Base-by-base conservation (phyloP, 2,797 vertebrate species). In the Arnoldichthys spilopterus region DNA sequence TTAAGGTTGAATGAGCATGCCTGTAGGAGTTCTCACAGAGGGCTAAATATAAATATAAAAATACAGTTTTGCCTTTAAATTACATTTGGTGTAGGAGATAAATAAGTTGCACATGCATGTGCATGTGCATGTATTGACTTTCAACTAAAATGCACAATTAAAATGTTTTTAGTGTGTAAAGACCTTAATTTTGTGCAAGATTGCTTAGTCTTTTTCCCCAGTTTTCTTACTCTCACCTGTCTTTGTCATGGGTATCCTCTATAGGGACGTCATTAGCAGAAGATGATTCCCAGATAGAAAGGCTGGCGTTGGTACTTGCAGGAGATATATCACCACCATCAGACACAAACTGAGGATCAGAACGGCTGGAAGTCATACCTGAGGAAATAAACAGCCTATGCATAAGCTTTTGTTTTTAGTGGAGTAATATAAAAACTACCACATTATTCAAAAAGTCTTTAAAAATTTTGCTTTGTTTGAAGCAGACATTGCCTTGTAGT, bases 201-300 rank as follows among this genome's bases (percentile, higher is more conserved):
- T 63, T 32, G 24, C 58, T 53, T 1, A 9, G 34, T 11, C 12
- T 30, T 43, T 11, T 11, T n/a, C 18, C 12, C 26, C 6, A 22
- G 1, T 0, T 30, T 5, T 45, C 18, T 7, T 18, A 20, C 26
- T n/a, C 92, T 93, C 88, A 96, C 95, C 93, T 95, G 28, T 94
- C 92, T 74, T 91, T 95, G 54, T 95, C 95, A 7, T 80, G 16
- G 30, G 24, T 89, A 1, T 96, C 95, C 47, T 96, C 95, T 1
- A 74, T 37, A 6, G 87, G 84, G 13, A 53, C 53, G n/a, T 96
- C 94, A 1, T 34, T 72, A 59, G 77, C 63, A 1, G 84, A 53
- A 78, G 76, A 12, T 73, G 90, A 70, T 82, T 94, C 87, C 70
- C 74, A 79, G 2, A 85, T 15, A 6, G 70, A n/a, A 20, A 82